Percentiles rank a stretch among this genome's conserved stretches.
Evolutionary conservation across 2,113 vertebrate genomes (phyloP).

Genomic region (Gadus chalcogrammus): DNA sequence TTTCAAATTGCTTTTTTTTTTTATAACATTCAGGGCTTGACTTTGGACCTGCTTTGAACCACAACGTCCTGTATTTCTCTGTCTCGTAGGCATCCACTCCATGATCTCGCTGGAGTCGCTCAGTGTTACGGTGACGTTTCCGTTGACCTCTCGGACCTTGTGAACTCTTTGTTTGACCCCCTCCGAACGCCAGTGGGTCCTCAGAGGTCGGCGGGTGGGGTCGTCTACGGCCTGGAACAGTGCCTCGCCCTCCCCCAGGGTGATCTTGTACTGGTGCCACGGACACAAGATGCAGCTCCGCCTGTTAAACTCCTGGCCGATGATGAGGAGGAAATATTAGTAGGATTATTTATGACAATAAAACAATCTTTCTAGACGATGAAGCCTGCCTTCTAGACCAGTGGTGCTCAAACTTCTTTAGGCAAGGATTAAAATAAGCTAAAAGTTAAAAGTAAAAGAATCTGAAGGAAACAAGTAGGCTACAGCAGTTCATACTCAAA

Average conservation of each 20-base stretch:
- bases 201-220: conserved; percentile 75
- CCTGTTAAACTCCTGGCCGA: conserved; percentile 81
- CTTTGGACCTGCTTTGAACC: conserved; percentile 1
- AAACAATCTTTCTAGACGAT: not conserved
- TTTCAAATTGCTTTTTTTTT: too few relatives aligned
- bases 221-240: conserved; percentile 83
- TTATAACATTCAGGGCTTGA: not conserved
- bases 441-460: too few relatives aligned
- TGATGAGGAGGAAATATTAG: not conserved
- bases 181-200: conserved; percentile 85
- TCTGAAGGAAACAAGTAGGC: too few relatives aligned
- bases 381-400: too few relatives aligned
- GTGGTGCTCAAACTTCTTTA: too few relatives aligned
- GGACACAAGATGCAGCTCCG: conserved; percentile 86
- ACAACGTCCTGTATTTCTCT: conserved; percentile 69
- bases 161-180: conserved; percentile 91
- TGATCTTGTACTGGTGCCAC: conserved; percentile 94
- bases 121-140: conserved; percentile 80
- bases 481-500: too few relatives aligned
- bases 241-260: conserved; percentile 85
- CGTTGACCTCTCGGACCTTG: conserved; percentile 73
- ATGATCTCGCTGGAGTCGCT: conserved; percentile 71
- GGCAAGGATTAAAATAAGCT: too few relatives aligned
- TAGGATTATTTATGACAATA: not conserved
- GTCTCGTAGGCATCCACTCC: conserved; percentile 85